Percentiles rank a stretch among this genome's conserved stretches.
These are phyloP conservation scores for Anguilla japonica DNA, from an alignment of 2,113 vertebrate species.

Conservation along the genomic window DNA sequence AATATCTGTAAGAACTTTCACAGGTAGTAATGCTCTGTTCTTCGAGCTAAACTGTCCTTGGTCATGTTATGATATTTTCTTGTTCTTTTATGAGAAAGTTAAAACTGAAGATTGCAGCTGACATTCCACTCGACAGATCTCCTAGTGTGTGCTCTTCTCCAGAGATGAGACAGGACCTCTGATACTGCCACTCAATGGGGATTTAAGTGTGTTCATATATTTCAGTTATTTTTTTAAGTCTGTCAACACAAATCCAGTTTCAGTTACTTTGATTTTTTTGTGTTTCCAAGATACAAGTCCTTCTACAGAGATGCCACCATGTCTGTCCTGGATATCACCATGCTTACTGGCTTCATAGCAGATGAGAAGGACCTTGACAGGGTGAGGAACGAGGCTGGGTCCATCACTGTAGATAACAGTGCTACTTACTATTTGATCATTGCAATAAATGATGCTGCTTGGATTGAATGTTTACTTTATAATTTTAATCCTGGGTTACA, in stretches of 20 bases:
- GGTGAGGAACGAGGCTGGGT: constrained; percentile 42
- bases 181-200: too few relatives aligned
- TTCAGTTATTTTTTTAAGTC: neutral
- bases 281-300: constrained; percentile 46
- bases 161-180: too few relatives aligned
- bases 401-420: neutral
- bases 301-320: constrained; percentile 54
- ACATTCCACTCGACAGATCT: too few relatives aligned
- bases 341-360: constrained; percentile 69
- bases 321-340: constrained; percentile 69
- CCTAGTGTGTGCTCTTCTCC: too few relatives aligned
- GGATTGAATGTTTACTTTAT: neutral
- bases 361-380: constrained; percentile 59
- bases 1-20: neutral
- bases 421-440: neutral
- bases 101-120: too few relatives aligned
- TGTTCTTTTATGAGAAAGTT: too few relatives aligned
- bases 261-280: neutral
- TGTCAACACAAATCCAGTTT: neutral
- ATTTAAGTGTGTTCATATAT: too few relatives aligned
- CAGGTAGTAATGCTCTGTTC: too few relatives aligned
- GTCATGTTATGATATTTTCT: too few relatives aligned
- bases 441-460: neutral
- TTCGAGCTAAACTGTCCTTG: too few relatives aligned
- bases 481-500: neutral